phyloP scores from a whole-genome alignment of 2,888 invertebrate genomes.

The Morpho helenor region DNA sequence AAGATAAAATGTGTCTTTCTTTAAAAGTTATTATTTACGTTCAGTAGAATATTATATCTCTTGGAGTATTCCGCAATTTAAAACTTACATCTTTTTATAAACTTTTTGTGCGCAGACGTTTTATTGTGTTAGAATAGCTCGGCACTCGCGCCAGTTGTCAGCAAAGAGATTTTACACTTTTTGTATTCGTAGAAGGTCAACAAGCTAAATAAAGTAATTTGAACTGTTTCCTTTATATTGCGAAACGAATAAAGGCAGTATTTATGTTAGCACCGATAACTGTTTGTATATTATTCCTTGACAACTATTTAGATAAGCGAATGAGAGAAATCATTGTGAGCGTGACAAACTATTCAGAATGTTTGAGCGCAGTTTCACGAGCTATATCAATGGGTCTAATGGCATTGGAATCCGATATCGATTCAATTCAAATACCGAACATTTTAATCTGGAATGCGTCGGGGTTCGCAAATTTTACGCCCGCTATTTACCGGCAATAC shows the following conservation, averaged over 20 bases:
- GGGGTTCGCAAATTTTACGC: constrained; percentile 30
- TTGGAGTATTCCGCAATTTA: background rate
- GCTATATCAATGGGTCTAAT: constrained; percentile 13
- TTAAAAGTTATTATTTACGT: background rate
- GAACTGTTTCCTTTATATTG: constrained; percentile 1
- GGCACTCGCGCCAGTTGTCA: background rate
- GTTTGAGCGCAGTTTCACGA: constrained; percentile 15
- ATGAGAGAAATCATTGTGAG: constrained; percentile 47
- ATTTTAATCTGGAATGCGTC: constrained; percentile 43
- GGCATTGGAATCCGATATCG: constrained; percentile 30
- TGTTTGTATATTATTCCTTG: constrained; percentile 8
- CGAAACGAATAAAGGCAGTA: constrained; percentile 2
- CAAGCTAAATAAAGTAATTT: constrained; percentile 9
- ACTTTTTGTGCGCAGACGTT: background rate
- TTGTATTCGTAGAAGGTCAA: constrained; percentile 8
- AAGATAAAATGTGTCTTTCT: background rate
- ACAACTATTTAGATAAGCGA: constrained; percentile 43
- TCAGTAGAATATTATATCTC: background rate
- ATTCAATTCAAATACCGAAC: constrained; percentile 27
- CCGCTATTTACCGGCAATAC: constrained; percentile 30
- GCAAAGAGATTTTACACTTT: constrained; percentile 8
- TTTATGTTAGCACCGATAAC: constrained; percentile 2
- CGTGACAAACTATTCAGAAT: constrained; percentile 25
- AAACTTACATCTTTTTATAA: constrained; percentile 4
- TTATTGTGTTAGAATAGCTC: constrained; percentile 4